Conservation (phyloP, 1,140 invertebrate genomes). For the Eueides isabella region DNA sequence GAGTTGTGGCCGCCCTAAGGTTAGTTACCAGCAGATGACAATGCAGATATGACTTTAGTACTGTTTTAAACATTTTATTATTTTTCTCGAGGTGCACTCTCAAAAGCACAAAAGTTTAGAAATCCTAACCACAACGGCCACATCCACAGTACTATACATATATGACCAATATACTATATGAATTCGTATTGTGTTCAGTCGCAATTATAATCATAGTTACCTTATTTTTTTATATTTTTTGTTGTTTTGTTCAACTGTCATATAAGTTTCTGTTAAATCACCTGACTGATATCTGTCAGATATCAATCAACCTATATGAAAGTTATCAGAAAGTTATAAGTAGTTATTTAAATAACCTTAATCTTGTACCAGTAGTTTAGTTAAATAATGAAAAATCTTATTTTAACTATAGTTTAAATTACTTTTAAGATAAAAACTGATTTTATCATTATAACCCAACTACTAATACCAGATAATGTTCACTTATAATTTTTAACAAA, state of each 20-base stretch:
- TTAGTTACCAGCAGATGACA: no score
- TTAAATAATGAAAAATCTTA: not conserved
- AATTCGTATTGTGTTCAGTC: slow-evolving; percentile 2
- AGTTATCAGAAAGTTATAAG: not conserved
- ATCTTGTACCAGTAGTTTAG: not conserved
- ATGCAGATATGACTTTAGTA: no score
- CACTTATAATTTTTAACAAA: not conserved
- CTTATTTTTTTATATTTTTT: not conserved
- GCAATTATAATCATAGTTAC: not conserved
- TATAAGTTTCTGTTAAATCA: slow-evolving; percentile 4
- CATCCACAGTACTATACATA: not conserved
- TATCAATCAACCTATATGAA: not conserved
- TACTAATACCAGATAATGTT: not conserved
- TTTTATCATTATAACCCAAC: not conserved
- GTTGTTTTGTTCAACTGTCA: not conserved
- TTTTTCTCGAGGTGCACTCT: no score
- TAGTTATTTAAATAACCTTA: not conserved
- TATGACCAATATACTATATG: slow-evolving; percentile 23
- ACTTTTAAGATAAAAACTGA: not conserved
- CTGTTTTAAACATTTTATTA: no score
- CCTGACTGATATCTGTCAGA: not conserved
- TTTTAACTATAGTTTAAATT: not conserved
- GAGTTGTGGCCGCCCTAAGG: no score
- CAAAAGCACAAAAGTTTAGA: no score
- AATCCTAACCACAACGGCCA: no score